A percentile compares a stretch with the other conserved stretches of the same genome.
Conservation (phyloP, 1,140 invertebrate genomes). For the Leptopilina clavipes region DNA sequence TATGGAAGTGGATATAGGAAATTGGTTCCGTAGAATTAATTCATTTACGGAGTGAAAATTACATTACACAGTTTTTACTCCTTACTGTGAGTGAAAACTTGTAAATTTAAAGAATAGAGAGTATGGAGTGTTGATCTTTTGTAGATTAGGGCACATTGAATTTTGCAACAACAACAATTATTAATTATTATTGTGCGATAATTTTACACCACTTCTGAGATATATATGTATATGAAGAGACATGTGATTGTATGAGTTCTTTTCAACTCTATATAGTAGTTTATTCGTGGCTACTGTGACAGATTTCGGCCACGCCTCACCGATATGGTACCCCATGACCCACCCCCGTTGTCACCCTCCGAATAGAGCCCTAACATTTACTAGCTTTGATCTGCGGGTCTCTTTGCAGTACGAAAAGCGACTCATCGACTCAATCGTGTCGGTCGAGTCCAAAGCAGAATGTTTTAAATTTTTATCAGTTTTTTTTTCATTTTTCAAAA, state of each 20-base stretch:
- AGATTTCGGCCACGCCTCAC: conserved; percentile 75
- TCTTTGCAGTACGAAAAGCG: conserved; percentile 41
- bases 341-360: conserved; percentile 55
- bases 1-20: no score
- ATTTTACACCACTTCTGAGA: conserved; percentile 1
- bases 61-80: no score
- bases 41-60: no score
- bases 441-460: background rate
- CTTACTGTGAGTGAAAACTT: no score
- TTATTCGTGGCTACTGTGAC: conserved; percentile 73
- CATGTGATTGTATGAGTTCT: conserved; percentile 23
- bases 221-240: conserved; percentile 11
- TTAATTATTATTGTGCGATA: conserved; percentile 6
- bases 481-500: background rate
- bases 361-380: conserved; percentile 57
- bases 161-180: background rate
- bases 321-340: conserved; percentile 66
- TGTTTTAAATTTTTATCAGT: conserved; percentile 22
- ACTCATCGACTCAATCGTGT: conserved; percentile 39
- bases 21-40: no score
- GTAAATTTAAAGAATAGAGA: no score
- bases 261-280: conserved; percentile 48
- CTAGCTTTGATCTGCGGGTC: conserved; percentile 58
- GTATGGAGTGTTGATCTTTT: no score
- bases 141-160: no score